phyloP scores from a whole-genome alignment of 2,113 vertebrate genomes.

The Gymnarchus niloticus region DNA sequence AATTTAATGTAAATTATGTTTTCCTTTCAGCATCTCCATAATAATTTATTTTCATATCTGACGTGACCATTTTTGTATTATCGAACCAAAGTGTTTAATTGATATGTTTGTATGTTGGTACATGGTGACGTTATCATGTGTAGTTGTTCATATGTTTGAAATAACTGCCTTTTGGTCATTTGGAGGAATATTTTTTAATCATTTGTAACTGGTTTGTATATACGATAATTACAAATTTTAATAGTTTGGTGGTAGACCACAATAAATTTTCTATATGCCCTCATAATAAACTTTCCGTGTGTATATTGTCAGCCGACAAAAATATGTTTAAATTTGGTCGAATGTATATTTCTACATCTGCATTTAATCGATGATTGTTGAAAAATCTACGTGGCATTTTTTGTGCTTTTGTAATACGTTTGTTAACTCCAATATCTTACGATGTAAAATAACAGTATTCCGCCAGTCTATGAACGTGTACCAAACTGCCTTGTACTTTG shows the following conservation, averaged over 20 bases:
- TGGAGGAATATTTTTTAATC: constrained; percentile 45
- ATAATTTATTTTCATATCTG: constrained; percentile 67
- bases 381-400: constrained; percentile 48
- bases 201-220: constrained; percentile 70
- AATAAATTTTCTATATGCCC: constrained; percentile 29
- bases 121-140: constrained; percentile 60
- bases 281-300: constrained; percentile 37
- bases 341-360: constrained; percentile 53
- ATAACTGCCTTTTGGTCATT: constrained; percentile 38
- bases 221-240: constrained; percentile 37
- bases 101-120: constrained; percentile 58
- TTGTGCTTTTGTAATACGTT: constrained; percentile 56
- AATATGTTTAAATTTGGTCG: constrained; percentile 38
- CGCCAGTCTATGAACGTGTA: constrained; percentile 55
- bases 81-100: constrained; percentile 72
- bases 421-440: constrained; percentile 37
- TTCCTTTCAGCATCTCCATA: constrained; percentile 51
- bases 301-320: constrained; percentile 47
- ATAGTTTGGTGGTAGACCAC: constrained; percentile 44
- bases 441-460: constrained; percentile 44
- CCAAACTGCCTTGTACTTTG: constrained; percentile 63
- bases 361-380: constrained; percentile 57
- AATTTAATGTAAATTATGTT: constrained; percentile 60
- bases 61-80: constrained; percentile 55
- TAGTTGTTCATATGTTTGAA: constrained; percentile 62